These are phyloP conservation scores for Heliconius ismenius DNA, from an alignment of 2,888 invertebrate species.

Conservation along the genomic window DNA sequence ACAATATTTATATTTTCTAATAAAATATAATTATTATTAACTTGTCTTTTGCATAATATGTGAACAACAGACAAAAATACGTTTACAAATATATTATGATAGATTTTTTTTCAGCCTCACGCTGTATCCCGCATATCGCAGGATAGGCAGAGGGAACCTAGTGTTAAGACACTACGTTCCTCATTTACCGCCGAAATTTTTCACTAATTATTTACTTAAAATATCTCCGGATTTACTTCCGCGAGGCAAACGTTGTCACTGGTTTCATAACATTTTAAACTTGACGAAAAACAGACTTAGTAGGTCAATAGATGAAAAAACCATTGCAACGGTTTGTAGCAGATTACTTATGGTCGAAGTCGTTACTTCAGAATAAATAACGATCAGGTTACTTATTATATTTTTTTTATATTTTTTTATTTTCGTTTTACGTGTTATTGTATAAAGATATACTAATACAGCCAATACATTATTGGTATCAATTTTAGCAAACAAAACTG, in stretches of 20 bases:
- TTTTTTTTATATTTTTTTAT: not conserved
- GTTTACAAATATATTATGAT: too few relatives aligned
- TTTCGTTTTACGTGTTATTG: not conserved
- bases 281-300: slow-evolving; percentile 3
- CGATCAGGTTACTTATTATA: not conserved
- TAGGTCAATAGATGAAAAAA: slow-evolving; percentile 11
- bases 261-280: slow-evolving; percentile 16
- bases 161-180: too few relatives aligned
- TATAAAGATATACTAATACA: not conserved
- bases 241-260: slow-evolving; percentile 7
- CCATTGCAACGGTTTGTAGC: not conserved
- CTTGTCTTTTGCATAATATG: too few relatives aligned
- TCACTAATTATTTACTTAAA: not conserved
- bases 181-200: not conserved
- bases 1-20: too few relatives aligned
- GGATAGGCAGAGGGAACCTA: too few relatives aligned
- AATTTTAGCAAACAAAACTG: not conserved
- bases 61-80: too few relatives aligned
- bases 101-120: too few relatives aligned
- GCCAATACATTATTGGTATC: too few relatives aligned
- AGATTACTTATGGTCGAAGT: not conserved
- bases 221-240: not conserved
- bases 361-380: slow-evolving; percentile 12
- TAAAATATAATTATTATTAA: too few relatives aligned
- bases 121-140: too few relatives aligned